Conservation (phyloP, 1,140 invertebrate genomes). For the Carposina sasakii region DNA sequence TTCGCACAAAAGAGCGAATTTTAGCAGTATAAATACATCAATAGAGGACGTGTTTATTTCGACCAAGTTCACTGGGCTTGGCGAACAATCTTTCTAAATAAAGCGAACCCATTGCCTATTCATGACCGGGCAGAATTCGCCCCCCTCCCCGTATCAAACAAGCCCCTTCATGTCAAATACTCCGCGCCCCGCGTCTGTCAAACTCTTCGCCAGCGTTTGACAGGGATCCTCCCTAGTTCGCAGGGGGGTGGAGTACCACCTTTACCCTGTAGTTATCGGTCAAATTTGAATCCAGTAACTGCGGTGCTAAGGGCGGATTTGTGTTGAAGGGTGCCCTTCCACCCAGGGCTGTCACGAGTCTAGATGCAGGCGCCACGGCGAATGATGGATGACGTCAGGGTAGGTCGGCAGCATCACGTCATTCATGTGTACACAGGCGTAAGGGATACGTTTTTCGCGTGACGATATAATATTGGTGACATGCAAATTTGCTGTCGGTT, state of each 20-base stretch:
- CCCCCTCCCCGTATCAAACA: constrained; percentile 68
- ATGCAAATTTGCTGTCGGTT: constrained; percentile 63
- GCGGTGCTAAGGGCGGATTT: too few species aligned
- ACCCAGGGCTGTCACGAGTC: constrained; percentile 64
- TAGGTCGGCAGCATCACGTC: constrained; percentile 70
- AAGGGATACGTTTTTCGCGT: constrained; percentile 72
- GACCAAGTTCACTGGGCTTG: constrained; percentile 56
- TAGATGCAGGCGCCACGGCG: constrained; percentile 69
- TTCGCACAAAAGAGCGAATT: too few species aligned
- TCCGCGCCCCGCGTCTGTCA: constrained; percentile 70
- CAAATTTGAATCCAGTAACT: too few species aligned
- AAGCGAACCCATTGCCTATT: constrained; percentile 70
- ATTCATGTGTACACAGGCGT: constrained; percentile 71
- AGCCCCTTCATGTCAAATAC: constrained; percentile 73
- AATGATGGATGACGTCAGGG: constrained; percentile 72
- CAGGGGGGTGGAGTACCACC: constrained; percentile 60
- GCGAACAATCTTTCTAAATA: constrained; percentile 71
- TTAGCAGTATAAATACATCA: constrained; percentile 25
- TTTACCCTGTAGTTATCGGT: constrained; percentile 23
- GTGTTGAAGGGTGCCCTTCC: too few species aligned
- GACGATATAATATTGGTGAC: constrained; percentile 72
- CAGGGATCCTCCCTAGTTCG: constrained; percentile 66
- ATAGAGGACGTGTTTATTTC: constrained; percentile 57
- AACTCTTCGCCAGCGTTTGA: constrained; percentile 72
- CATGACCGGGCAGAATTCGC: constrained; percentile 68